Evolutionary conservation across 2,888 invertebrate genomes (phyloP).

Genomic region (Nyleta sp.): DNA sequence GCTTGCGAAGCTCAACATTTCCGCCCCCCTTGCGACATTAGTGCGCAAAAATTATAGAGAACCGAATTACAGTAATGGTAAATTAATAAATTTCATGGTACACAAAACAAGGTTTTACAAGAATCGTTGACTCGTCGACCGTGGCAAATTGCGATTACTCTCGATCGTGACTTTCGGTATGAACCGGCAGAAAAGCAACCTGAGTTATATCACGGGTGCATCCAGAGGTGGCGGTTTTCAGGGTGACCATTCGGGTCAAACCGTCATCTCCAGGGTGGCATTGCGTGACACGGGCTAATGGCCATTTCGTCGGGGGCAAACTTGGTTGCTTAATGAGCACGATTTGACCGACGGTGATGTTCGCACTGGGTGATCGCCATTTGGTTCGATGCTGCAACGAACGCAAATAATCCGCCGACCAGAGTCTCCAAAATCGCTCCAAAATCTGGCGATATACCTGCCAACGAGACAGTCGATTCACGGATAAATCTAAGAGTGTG

Average conservation of each 20-base stretch:
- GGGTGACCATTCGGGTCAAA: background rate
- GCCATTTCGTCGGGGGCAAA: constrained; percentile 58
- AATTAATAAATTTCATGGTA: too few relatives aligned
- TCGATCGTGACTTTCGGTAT: too few relatives aligned
- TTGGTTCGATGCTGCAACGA: constrained; percentile 35
- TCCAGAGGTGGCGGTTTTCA: constrained; percentile 4
- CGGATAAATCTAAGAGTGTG: background rate
- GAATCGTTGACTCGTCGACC: too few relatives aligned
- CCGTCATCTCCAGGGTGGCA: constrained; percentile 4
- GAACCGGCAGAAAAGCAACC: constrained; percentile 4
- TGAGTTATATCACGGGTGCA: background rate
- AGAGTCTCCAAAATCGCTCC: constrained; percentile 40
- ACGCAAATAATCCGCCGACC: constrained; percentile 44
- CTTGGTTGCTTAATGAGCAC: constrained; percentile 55
- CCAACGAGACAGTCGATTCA: constrained; percentile 32
- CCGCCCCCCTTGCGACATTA: too few relatives aligned
- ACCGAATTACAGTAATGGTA: too few relatives aligned
- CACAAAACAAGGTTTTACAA: too few relatives aligned
- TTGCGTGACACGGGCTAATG: background rate
- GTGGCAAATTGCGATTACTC: too few relatives aligned
- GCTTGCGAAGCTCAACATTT: too few relatives aligned
- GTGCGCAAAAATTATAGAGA: too few relatives aligned
- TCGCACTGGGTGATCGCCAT: background rate
- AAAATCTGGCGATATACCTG: background rate
- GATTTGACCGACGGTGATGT: constrained; percentile 40